Evolutionary conservation across 2,113 vertebrate species (phyloP), one percentile per base, ranked within the genome.

Genomic region (Neoarius graeffei): DNA sequence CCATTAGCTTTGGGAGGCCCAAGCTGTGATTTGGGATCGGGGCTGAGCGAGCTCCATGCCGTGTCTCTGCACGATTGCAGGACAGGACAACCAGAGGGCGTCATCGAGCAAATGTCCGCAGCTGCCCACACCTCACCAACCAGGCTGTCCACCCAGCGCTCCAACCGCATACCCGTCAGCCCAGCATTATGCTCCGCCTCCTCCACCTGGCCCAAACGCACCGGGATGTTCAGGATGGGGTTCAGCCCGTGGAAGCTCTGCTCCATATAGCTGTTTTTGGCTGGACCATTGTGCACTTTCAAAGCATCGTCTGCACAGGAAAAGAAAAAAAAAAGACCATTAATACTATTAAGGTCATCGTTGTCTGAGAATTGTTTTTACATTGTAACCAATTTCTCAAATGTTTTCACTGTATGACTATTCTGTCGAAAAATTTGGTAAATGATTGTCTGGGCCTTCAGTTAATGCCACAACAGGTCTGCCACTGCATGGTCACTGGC

Each of bases 211-310:
- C 95, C 94, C 0, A 97, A 92, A 57, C 94, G 96, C 85, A 98
- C 89, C 0, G 98, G 98, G 91, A 99, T 95, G 91, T 98, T 98
- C 59, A 99, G 96, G 54, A 99, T 96, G 0, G 98, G 97, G 92
- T 98, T 99, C 88, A 99, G 95, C 86, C 98, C 97, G 76, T 99
- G 98, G 95, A 99, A 99, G 85, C 97, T 99, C 95, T 99, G 98
- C 94, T 99, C 98, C 98, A 99, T 99, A 95, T 99, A 99, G 23
- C 97, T 95, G n/a, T 97, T 97, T 93, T 97, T 98, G 0, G 91
- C 93, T 0, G 98, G 98, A 2, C 98, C 98, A 0, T 93, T 95
- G 94, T 99, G 98, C 7, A 97, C 88, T 94, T 94, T 98, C 88
- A 96, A 14, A 0, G 97, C 93, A 86, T 99, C 98, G 85, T 98